Conservation (phyloP, 2,113 vertebrate species). For the Varanus salvator region DNA sequence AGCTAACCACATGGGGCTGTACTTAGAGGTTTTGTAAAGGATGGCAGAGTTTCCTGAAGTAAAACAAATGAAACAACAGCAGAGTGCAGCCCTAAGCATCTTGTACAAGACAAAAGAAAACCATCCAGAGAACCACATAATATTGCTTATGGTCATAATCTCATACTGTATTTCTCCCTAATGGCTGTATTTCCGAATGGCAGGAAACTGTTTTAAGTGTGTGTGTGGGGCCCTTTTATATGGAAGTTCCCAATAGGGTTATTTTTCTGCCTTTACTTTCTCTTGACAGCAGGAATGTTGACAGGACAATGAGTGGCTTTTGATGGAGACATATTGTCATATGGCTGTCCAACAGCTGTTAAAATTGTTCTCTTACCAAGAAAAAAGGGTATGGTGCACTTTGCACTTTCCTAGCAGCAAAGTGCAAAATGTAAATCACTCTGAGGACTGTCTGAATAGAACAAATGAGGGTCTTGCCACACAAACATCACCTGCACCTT, state of each 20-base stretch:
- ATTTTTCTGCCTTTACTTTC: no score
- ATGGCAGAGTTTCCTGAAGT: slow-evolving; percentile 13
- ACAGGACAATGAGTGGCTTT: no score
- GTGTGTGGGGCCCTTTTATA: background rate
- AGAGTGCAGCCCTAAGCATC: background rate
- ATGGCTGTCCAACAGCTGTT: no score
- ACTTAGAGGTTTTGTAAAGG: background rate
- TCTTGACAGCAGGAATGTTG: no score
- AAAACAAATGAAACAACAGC: background rate
- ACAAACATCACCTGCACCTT: no score
- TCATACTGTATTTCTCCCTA: background rate
- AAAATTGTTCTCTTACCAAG: no score
- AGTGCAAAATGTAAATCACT: no score
- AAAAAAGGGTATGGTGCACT: no score
- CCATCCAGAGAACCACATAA: background rate
- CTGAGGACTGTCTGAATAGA: no score
- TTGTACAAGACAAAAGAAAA: background rate
- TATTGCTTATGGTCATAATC: background rate
- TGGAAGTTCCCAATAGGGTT: background rate
- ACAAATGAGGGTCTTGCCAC: no score
- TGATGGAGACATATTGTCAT: no score
- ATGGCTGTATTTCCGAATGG: background rate
- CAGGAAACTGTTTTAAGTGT: background rate
- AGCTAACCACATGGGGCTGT: background rate
- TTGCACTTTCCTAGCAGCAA: no score